Evolutionary conservation across 2,797 vertebrate genomes (phyloP).

Genomic region (Phalloptychus januarius): DNA sequence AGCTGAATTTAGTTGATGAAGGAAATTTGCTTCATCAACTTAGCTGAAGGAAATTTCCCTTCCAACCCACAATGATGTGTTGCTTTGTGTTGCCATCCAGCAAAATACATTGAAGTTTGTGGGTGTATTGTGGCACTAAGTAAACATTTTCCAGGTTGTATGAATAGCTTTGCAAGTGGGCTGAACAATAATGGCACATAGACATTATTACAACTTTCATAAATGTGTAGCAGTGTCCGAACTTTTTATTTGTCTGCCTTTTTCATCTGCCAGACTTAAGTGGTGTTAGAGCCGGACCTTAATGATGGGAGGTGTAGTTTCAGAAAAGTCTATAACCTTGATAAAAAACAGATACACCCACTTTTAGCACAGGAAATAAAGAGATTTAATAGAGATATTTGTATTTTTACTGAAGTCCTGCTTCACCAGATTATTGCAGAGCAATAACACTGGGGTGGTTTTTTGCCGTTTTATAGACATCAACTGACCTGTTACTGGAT

Average conservation of each 20-base stretch:
- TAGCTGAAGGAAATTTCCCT: neutral
- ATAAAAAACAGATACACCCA: neutral
- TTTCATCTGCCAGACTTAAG: neutral
- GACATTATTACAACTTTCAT: neutral
- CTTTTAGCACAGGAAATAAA: neutral
- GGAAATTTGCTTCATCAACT: neutral
- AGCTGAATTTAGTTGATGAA: neutral
- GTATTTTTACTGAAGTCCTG: neutral
- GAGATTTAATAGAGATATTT: neutral
- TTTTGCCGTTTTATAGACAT: neutral
- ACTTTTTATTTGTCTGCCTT: neutral
- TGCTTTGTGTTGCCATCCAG: neutral
- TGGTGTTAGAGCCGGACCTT: neutral
- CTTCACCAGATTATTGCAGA: neutral
- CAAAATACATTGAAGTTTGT: neutral
- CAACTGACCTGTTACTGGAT: constrained; percentile 2
- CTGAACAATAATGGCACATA: neutral
- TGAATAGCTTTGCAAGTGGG: neutral
- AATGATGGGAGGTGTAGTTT: neutral
- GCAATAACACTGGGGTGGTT: neutral
- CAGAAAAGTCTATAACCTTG: neutral
- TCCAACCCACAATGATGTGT: neutral
- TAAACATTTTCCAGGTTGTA: neutral
- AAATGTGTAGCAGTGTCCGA: constrained; percentile 3
- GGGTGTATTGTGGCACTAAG: neutral